A percentile compares a stretch with the other conserved stretches of the same genome.
Evolutionary conservation across 1,140 invertebrate species (phyloP).

Genomic region (Atta colombica): DNA sequence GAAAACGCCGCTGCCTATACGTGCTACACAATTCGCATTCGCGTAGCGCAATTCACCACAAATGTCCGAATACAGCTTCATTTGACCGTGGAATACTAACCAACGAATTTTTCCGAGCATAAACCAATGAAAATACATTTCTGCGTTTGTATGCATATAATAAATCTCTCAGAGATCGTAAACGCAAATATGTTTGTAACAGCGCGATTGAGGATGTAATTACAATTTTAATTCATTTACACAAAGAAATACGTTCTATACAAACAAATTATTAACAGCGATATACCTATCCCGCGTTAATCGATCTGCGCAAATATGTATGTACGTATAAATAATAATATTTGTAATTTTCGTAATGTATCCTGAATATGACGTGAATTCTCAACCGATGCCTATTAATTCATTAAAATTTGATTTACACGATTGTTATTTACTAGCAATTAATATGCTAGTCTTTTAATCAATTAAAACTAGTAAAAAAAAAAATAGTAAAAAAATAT

Average conservation of each 20-base stretch:
- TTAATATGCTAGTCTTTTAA: too few species aligned
- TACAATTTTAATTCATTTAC: slow-evolving; percentile 28
- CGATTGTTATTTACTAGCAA: too few species aligned
- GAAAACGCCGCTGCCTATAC: slow-evolving; percentile 12
- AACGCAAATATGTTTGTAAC: not conserved
- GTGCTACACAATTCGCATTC: slow-evolving; percentile 27
- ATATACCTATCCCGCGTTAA: not conserved
- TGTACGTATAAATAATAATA: not conserved
- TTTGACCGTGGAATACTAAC: slow-evolving; percentile 29
- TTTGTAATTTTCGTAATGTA: slow-evolving; percentile 9
- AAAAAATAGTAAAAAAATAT: too few species aligned
- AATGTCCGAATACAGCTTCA: slow-evolving; percentile 28
- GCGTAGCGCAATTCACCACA: slow-evolving; percentile 1
- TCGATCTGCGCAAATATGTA: not conserved
- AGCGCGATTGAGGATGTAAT: not conserved
- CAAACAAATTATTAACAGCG: not conserved
- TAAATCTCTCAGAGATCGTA: not conserved
- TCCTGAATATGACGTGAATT: slow-evolving; percentile 4
- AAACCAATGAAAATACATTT: not conserved
- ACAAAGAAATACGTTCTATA: not conserved
- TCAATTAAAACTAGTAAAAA: too few species aligned
- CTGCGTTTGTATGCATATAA: not conserved
- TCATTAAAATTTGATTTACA: not conserved
- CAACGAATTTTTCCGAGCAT: slow-evolving; percentile 22
- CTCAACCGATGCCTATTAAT: not conserved